Base-by-base conservation (phyloP, 2,797 vertebrate genomes). In the Poeciliopsis presidionis region DNA sequence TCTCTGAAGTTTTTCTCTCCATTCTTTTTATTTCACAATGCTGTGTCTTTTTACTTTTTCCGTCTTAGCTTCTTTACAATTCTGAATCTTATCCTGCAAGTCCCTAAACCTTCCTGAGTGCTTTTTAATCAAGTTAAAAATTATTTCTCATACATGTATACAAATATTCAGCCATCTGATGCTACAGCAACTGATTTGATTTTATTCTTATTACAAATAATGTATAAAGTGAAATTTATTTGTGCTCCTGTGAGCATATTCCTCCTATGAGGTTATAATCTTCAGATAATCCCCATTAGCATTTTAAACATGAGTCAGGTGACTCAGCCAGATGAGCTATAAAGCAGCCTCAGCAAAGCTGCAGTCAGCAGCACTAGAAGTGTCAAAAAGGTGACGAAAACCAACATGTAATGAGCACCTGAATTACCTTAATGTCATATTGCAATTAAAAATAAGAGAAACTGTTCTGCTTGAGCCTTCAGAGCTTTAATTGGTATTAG, bases 241-340 rank as follows among this genome's bases (percentile, higher is more conserved):
- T 43, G 7, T 22, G 70, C 9, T 80, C n/a, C 22, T 0, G 22
- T 33, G 11, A 33, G 28, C 74, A 74, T 81, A 73, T 82, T 63
- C 5, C n/a, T 36, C 65, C 72, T 1, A 5, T 3, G 3, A 74
- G 59, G 69, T 82, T n/a, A 39, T 71, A 71, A 46, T 81, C 53
- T 41, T 86, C 74, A 76, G 86, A 84, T 81, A 33, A 85, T 79
- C 63, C 65, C 33, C 63, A 76, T 79, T 78, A 74, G 49, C 87
- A 83, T 79, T 80, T 72, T 30, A 73, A 77, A 81, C 47, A 2
- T 77, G 74, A 77, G 73, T 79, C 36, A 63, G 63, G 28, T 76
- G 63, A 88, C 25, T 82, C 74, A 79, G 45, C 16, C n/a, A 79
- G 72, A 51, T 74, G 55, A 82, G 73, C 47, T 76, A 12, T 11